These are phyloP conservation scores for Kryptolebias marmoratus DNA, from an alignment of 2,113 vertebrate species.

Conservation along the genomic window DNA sequence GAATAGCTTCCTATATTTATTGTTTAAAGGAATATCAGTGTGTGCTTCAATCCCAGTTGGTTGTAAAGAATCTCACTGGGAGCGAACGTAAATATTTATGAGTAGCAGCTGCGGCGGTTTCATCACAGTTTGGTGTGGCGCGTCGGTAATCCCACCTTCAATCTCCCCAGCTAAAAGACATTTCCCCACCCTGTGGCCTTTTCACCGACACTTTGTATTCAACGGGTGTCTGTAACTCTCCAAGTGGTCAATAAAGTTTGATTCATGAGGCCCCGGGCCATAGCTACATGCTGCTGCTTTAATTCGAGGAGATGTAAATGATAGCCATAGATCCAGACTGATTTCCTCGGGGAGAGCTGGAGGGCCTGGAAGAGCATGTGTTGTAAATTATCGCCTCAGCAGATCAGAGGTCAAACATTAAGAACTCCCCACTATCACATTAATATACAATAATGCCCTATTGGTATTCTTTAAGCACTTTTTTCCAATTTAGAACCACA, in stretches of 20 bases:
- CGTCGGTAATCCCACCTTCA: slow-evolving; percentile 36
- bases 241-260: slow-evolving; percentile 78
- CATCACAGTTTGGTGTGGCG: slow-evolving; percentile 35
- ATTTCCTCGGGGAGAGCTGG: slow-evolving; percentile 73
- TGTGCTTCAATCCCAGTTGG: slow-evolving; percentile 25
- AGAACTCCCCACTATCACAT: slow-evolving; percentile 45
- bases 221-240: slow-evolving; percentile 66
- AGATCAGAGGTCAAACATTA: slow-evolving; percentile 71
- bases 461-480: slow-evolving; percentile 41
- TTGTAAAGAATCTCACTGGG: slow-evolving; percentile 45
- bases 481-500: slow-evolving; percentile 3
- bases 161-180: slow-evolving; percentile 40
- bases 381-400: slow-evolving; percentile 58
- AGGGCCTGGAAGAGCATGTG: slow-evolving; percentile 10
- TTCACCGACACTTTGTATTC: slow-evolving; percentile 66
- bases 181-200: slow-evolving; percentile 44
- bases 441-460: slow-evolving; percentile 64
- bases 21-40: slow-evolving; percentile 27
- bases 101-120: slow-evolving; percentile 46
- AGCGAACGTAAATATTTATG: slow-evolving; percentile 64
- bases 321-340: slow-evolving; percentile 62
- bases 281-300: slow-evolving; percentile 64
- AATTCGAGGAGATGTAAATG: slow-evolving; percentile 77
- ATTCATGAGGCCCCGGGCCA: slow-evolving; percentile 62
- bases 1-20: slow-evolving; percentile 30